Base-by-base conservation (phyloP, 2,113 vertebrate species). In the Ciconia stormi region DNA sequence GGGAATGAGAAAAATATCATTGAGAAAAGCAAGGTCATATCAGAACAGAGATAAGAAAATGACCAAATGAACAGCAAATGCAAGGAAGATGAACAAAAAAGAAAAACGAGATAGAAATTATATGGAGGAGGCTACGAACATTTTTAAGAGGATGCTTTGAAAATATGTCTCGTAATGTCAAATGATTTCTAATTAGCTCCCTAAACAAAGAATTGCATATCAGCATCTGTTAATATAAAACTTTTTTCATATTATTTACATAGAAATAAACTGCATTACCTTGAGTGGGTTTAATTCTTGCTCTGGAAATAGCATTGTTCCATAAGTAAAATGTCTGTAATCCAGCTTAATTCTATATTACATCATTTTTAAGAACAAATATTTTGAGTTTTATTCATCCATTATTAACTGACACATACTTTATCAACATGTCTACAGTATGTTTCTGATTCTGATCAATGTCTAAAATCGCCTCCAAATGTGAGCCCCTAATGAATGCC, bases 71-170 rank as follows among this genome's bases (percentile, higher is more conserved):
- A 42, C 32, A 63, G 13, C 62, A 82, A 66, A 72, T 21, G 3
- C 7, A 72, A 70, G 27, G 8, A 89, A 77, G 30, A 56, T 11
- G 3, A 82, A n/a, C 9, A 61, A 44, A 59, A 62, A 65, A 34
- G 15, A 46, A 61, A 84, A 81, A 63, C 12, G 5, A 42, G 15
- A 32, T 6, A 69, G 56, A 79, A 80, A 77, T 34, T 26, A 7
- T 10, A 40, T 12, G 19, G 6, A 61, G 12, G 13, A 67, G n/a
- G 6, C 2, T 36, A 19, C 1, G 3, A 71, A 38, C 0, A 11
- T 50, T 91, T 87, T 66, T 25, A 27, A 76, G 26, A 46, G 2
- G n/a, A 6, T 50, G 30, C 5, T 90, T 83, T 90, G 38, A 71
- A 94, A 90, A 78, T 73, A 3, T 74, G 12, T 38, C 11, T 72